Base-by-base conservation (phyloP, 2,113 vertebrate genomes). In the Gymnarchus niloticus region DNA sequence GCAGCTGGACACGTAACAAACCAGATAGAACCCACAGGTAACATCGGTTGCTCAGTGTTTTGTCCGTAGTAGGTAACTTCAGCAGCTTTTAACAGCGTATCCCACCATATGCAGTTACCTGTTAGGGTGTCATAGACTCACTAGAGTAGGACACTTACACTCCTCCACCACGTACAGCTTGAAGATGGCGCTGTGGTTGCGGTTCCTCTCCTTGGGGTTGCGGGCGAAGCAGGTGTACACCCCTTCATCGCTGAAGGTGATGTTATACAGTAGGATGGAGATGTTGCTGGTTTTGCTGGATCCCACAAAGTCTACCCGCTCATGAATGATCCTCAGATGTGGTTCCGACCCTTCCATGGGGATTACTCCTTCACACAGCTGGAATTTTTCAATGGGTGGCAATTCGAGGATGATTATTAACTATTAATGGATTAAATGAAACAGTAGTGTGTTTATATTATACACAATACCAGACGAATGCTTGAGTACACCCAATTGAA, bases 161-260 rank as follows among this genome's bases (percentile, higher is more conserved):
- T 96, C 92, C 0, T 96, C 95, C 7, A 99, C 97, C 48, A 99
- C 98, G 0, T 84, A 91, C 56, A 99, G 96, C 81, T 91, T 89
- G 90, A 95, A 93, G 84, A 91, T 87, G 48, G 96, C 96, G 0
- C 94, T 96, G 92, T 97, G 95, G 91, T 96, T 91, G 0, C 95
- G 92, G 0, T 93, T 49, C 88, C 90, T 97, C 93, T 99, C 98
- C 90, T 94, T 97, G 56, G 94, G 95, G 90, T 99, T 99, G 88
- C 65, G 95, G 91, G 96, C 98, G 0, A 95, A 93, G 89, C 98
- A 99, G 83, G 93, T 96, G 89, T 99, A 99, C 0, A 93, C 92
- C 41, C 98, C 98, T 0, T 95, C 92, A 3, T 99, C 98, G 0
- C 95, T 96, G 88, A 98, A 98, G 44, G 97, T 97, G 91, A 98